Percentiles rank a stretch among this genome's conserved stretches.
Conservation (phyloP, 2,797 vertebrate genomes). For the Poeciliopsis infans region DNA sequence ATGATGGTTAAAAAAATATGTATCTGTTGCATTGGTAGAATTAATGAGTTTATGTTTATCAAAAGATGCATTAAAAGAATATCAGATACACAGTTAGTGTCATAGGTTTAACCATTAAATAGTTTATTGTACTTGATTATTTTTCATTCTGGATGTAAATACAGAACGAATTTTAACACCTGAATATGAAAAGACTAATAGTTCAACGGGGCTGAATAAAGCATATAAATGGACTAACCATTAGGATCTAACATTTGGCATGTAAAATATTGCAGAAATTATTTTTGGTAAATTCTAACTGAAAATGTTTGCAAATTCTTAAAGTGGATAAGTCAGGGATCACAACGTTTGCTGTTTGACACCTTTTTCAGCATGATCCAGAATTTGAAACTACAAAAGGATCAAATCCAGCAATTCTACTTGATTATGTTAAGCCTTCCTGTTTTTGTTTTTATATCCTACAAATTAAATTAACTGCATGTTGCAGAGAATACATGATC, state of each 20-base stretch:
- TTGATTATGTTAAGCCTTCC: neutral
- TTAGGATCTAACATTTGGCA: neutral
- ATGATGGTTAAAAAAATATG: constrained; percentile 38
- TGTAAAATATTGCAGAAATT: neutral
- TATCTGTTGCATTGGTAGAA: constrained; percentile 20
- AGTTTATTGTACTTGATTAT: neutral
- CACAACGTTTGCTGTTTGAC: neutral
- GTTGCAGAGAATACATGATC: neutral
- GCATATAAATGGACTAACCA: neutral
- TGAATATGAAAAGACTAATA: neutral
- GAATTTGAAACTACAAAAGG: neutral
- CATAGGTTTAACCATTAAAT: neutral
- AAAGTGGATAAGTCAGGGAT: neutral
- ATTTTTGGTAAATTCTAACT: neutral
- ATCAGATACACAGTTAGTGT: neutral
- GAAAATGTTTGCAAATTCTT: neutral
- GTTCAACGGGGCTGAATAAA: neutral
- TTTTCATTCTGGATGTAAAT: neutral
- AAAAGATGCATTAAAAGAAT: constrained; percentile 15
- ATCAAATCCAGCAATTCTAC: neutral
- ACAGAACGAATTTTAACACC: neutral
- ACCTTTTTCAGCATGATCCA: neutral
- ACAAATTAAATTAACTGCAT: neutral
- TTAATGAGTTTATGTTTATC: constrained; percentile 23
- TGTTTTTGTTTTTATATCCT: neutral